A percentile compares a stretch with the other conserved stretches of the same genome.
These are phyloP conservation scores for Spea hammondii DNA, from an alignment of 2,797 vertebrate species.

Conservation along the genomic window DNA sequence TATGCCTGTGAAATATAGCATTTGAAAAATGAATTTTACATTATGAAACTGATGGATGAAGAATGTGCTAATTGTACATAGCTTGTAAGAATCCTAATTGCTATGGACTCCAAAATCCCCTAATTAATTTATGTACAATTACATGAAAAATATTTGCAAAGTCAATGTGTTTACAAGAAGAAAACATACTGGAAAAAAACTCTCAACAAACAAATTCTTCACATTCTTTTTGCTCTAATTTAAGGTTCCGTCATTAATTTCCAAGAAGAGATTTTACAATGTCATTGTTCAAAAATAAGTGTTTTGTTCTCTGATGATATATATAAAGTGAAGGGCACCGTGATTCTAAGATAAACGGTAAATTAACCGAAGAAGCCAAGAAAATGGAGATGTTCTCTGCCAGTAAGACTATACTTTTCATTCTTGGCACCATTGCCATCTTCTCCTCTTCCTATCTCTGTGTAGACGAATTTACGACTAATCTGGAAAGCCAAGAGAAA, in stretches of 20 bases:
- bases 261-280: slow-evolving; percentile 52
- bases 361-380: slow-evolving; percentile 43
- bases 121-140: slow-evolving; percentile 67
- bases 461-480: slow-evolving; percentile 56
- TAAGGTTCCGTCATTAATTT: slow-evolving; percentile 62
- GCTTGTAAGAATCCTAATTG: slow-evolving; percentile 51
- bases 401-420: slow-evolving; percentile 59
- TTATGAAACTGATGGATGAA: neutral
- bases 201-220: slow-evolving; percentile 60
- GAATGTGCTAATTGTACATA: slow-evolving; percentile 53
- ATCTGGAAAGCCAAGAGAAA: slow-evolving; percentile 60
- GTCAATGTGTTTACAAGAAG: slow-evolving; percentile 54
- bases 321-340: slow-evolving; percentile 39
- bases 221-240: slow-evolving; percentile 60
- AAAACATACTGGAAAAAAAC: slow-evolving; percentile 47
- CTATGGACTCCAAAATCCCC: slow-evolving; percentile 49
- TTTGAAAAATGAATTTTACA: neutral
- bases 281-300: slow-evolving; percentile 48
- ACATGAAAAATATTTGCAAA: slow-evolving; percentile 62
- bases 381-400: slow-evolving; percentile 65
- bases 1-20: neutral
- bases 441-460: slow-evolving; percentile 59
- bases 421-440: slow-evolving; percentile 57
- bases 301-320: slow-evolving; percentile 63
- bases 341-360: neutral